Conservation (phyloP, 1,140 invertebrate genomes). For the Bradysia coprophila region DNA sequence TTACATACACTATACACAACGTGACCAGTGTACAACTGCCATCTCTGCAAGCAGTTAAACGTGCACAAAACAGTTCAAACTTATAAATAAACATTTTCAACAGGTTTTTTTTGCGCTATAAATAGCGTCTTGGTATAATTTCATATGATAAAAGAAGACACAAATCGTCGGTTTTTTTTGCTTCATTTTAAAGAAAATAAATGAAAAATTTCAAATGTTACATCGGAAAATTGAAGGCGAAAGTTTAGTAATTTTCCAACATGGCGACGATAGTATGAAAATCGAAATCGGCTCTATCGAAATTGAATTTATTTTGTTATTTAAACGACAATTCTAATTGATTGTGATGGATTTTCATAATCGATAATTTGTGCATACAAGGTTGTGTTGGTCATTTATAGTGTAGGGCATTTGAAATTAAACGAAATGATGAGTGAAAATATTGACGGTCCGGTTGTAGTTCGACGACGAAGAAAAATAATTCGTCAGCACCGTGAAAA, state of each 20-base stretch:
- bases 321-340: neutral
- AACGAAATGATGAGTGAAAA: neutral
- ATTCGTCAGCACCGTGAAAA: conserved; percentile 28
- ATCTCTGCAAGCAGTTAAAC: no score
- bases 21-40: no score
- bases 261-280: neutral
- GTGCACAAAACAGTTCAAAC: no score
- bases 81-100: no score
- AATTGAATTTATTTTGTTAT: neutral
- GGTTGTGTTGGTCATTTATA: no score
- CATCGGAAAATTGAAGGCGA: neutral
- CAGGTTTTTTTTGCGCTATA: neutral
- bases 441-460: conserved; percentile 2
- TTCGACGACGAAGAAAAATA: conserved; percentile 11
- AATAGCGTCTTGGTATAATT: neutral
- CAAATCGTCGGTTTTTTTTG: neutral
- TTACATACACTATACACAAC: no score
- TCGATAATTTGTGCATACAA: neutral
- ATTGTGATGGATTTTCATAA: neutral
- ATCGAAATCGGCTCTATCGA: neutral
- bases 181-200: neutral
- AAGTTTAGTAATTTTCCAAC: neutral
- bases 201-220: neutral
- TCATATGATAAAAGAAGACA: neutral
- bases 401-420: neutral